Evolutionary conservation across 1,140 invertebrate species (phyloP), one percentile per base, ranked within the genome.

Genomic region (Hypsibius dujardini): DNA sequence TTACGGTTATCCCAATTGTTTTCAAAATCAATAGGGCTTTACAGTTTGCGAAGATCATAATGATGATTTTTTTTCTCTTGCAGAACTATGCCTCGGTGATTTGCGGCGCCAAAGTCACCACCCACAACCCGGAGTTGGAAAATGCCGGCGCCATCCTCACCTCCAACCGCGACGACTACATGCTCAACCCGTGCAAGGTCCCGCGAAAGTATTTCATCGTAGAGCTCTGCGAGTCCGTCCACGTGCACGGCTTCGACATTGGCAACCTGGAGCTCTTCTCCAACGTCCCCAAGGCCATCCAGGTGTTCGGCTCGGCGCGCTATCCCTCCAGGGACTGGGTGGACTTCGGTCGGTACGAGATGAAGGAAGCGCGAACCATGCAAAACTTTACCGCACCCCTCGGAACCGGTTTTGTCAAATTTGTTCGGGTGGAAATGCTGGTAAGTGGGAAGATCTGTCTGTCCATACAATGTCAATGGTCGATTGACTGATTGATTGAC

Each of bases 201-300:
- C 79, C 82, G 56, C 80, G 81, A 74, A 88, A 92, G 71, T 95
- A 94, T 92, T 94, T 99, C 79, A 86, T 97, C 40, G 87, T 98
- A 1, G 95, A 99, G 81, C 83, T 98, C 0, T 99, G 96, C 79
- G 95, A 98, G 78, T 88, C 92, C 1, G 89, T 99, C 72, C 92
- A 95, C 82, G 89, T 90, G 0, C 87, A 90, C 76, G 89, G 89
- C 75, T 87, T 98, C 73, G 93, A 98, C 76, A 82, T 98, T 71
- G 95, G 93, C 12, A 99, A 98, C 79, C 94, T 95, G 78, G 96
- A 99, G 81, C 80, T 98, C 40, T 99, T 98, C 80, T 97, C 95
- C 15, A 98, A 95, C 0, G 90, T 88, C 15, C 94, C 94, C 1
- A 89, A 89, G 78, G 89, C 94, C 72, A 90, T 99, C 78, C 76